These are phyloP conservation scores for Pheucticus melanocephalus DNA, from an alignment of 2,113 vertebrate species.

Conservation along the genomic window DNA sequence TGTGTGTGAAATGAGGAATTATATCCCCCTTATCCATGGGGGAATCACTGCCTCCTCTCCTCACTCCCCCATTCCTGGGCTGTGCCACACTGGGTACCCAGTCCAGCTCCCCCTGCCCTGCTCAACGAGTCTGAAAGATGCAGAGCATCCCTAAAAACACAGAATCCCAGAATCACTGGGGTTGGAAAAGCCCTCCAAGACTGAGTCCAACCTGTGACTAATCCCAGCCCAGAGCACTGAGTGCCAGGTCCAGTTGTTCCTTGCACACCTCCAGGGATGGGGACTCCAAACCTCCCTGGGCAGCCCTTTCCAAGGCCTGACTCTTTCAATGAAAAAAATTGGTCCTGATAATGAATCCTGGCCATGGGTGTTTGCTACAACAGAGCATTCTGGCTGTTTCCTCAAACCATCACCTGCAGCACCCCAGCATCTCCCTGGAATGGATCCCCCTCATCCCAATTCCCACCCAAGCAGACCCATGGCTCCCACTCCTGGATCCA, in stretches of 20 bases:
- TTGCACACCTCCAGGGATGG: neutral
- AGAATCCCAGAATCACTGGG: neutral
- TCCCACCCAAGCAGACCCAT: neutral
- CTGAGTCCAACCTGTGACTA: fast-evolving
- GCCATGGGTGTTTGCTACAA: fast-evolving
- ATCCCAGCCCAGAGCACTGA: no score
- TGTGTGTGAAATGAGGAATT: neutral
- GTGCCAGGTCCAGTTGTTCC: fast-evolving
- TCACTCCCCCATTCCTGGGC: fast-evolving
- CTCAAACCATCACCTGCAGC: neutral
- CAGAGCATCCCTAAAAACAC: neutral
- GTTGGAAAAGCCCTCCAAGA: neutral
- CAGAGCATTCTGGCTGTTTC: fast-evolving
- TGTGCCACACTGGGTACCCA: neutral
- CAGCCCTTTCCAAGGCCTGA: neutral
- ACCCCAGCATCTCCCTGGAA: neutral
- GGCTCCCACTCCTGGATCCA: neutral
- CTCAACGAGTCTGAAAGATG: fast-evolving
- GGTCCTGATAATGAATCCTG: neutral
- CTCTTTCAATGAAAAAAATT: neutral
- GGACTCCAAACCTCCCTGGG: neutral
- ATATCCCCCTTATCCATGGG: neutral
- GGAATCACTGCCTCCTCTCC: neutral
- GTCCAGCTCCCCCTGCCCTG: neutral
- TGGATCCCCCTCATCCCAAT: neutral